Evolutionary conservation across 92 coral and sea anemone species (phyloP), one percentile per base, ranked within the genome.

Genomic region (Zoanthus sociatus): DNA sequence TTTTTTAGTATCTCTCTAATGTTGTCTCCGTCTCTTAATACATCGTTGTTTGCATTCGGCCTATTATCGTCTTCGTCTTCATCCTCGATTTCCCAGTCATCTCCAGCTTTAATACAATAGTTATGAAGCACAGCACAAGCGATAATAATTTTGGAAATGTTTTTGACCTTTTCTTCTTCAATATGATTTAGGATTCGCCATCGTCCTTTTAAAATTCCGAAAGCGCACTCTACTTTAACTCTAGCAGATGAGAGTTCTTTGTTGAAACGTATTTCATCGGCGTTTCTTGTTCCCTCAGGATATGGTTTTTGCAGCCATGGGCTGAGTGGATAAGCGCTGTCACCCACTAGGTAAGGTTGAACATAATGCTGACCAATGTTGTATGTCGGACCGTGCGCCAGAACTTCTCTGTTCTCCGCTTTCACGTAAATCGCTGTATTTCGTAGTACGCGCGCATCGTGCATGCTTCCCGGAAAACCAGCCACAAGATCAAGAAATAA

Each of bases 51-150:
- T 42, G 48, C 79, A 77, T 64, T 63, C 6, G 20, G 66, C 20
- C 66, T 12, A 77, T 77, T 77, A 55, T 87, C 78, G 73, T 87
- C 71, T 33, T 66, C 91, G 42, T 87, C 87, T 18, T 78, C 78
- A 30, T 88, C 94, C 18, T 77, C 86, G 33, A 79, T 73, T 45
- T 87, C 89, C 94, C 94, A 91, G 58, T 79, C 79, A 71, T 91
- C 94, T 50, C 87, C 91, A 78, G 69, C 82, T 32, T 30, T n/a
- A 69, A 84, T 67, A 84, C 94, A 91, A 63, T 87, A 88, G 67
- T 88, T 88, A 55, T 91, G 91, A n/a, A 91, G 89, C 33, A 91
- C 91, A 20, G 74, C 94, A 84, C 94, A 88, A 21, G 94, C 91
- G 16, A 88, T 64, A 60, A 75, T 61, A 26, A 88, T 88, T 79